A percentile compares a stretch with the other conserved stretches of the same genome.
Conservation (phyloP, 2,888 invertebrate species). For the Phanerotoma sp. region DNA sequence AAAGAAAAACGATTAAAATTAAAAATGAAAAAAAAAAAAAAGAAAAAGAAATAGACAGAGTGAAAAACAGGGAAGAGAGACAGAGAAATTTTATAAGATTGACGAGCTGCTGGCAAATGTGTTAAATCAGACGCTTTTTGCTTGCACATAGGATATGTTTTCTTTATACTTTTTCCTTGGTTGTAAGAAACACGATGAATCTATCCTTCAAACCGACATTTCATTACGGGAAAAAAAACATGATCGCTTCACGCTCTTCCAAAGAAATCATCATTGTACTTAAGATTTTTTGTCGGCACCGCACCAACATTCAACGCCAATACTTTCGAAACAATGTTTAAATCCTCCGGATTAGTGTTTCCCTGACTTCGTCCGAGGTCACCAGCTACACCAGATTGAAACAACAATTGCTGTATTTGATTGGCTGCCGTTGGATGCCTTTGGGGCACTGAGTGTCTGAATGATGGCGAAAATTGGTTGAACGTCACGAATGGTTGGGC, state of each 20-base stretch:
- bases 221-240: neutral
- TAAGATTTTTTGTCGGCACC: slow-evolving; percentile 50
- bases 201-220: neutral
- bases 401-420: slow-evolving; percentile 67
- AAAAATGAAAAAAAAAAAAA: no score
- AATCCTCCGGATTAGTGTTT: slow-evolving; percentile 66
- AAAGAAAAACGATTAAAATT: no score
- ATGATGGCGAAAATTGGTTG: slow-evolving; percentile 37
- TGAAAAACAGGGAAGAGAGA: neutral
- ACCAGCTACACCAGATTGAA: slow-evolving; percentile 66
- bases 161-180: slow-evolving; percentile 14
- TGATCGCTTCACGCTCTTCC: slow-evolving; percentile 22
- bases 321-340: slow-evolving; percentile 80
- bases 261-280: slow-evolving; percentile 35
- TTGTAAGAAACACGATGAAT: slow-evolving; percentile 17
- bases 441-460: slow-evolving; percentile 32
- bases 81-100: slow-evolving; percentile 4
- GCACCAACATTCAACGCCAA: slow-evolving; percentile 76
- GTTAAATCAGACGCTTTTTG: slow-evolving; percentile 14
- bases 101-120: no score
- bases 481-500: slow-evolving; percentile 35
- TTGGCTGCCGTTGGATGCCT: slow-evolving; percentile 58
- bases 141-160: slow-evolving; percentile 19
- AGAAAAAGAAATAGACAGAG: neutral
- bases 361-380: slow-evolving; percentile 43